These are phyloP conservation scores for Sericinus montela DNA, from an alignment of 2,888 invertebrate genomes.

Conservation along the genomic window DNA sequence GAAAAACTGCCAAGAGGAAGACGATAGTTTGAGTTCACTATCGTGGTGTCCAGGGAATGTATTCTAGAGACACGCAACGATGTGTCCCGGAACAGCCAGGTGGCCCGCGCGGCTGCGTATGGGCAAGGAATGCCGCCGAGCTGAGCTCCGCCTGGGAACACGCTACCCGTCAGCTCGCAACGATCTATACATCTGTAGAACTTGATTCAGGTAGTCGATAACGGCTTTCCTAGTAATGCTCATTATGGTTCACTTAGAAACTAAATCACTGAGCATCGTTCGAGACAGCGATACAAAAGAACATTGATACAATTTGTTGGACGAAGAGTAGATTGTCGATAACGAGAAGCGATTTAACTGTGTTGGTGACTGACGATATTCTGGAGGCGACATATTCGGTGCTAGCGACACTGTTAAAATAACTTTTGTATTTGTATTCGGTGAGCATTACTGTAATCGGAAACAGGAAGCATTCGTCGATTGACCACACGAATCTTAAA, in stretches of 20 bases:
- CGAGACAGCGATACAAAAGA: not conserved
- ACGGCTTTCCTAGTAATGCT: conserved; percentile 41
- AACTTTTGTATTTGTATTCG: conserved; percentile 37
- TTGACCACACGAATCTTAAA: conserved; percentile 33
- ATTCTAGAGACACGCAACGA: conserved; percentile 46
- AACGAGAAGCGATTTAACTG: not conserved
- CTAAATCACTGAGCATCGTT: conserved; percentile 8
- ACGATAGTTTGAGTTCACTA: conserved; percentile 56
- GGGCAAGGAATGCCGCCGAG: conserved; percentile 67
- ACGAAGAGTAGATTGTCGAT: too few relatives aligned
- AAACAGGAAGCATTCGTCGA: conserved; percentile 57
- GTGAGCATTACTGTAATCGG: conserved; percentile 43
- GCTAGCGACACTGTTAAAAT: not conserved
- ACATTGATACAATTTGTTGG: not conserved
- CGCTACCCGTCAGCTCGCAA: conserved; percentile 27
- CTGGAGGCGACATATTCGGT: not conserved
- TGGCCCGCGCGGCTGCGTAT: conserved; percentile 53
- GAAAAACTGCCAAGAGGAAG: conserved; percentile 57
- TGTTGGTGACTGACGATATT: too few relatives aligned
- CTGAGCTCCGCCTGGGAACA: conserved; percentile 60
- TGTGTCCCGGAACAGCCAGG: conserved; percentile 66
- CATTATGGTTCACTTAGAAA: conserved; percentile 19
- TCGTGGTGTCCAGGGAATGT: conserved; percentile 59
- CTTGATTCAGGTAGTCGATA: conserved; percentile 43
- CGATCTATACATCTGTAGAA: conserved; percentile 44